Base-by-base conservation (phyloP, 2,113 vertebrate species). In the Anthoscopus minutus region DNA sequence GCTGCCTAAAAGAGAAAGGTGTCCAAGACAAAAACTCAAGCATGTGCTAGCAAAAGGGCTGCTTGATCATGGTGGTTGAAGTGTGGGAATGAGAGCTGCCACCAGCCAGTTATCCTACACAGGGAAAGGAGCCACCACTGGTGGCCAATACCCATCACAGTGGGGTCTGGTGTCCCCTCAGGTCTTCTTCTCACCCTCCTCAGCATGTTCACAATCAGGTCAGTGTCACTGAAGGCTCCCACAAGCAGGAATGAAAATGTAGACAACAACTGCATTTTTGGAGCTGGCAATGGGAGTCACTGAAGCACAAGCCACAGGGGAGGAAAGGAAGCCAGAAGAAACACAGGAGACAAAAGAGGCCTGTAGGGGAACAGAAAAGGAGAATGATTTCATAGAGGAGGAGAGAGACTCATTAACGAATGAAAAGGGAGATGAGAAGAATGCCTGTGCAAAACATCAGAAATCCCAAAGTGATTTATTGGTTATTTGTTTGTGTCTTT, bases 81-180 rank as follows among this genome's bases (percentile, higher is more conserved):
- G 13, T 9, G 15, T 53, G 25, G 28, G 31, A 78, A 15, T 3
- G 18, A 51, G 37, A 25, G 11, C 37, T 81, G 37, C 54, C 28
- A 16, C 33, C 64, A 89, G 67, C 18, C 14, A 13, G 42, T 66
- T 69, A 13, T 11, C 13, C 74, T 21, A 19, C 10, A 5, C 2
- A 40, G 31, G 50, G 33, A 30, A 42, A 72, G 54, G 24, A 50
- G 37, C 6, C 0, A 0, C 25, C 47, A 21, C 17, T 6, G 0
- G 10, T 2, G 0, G 20, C 33, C 44, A 84, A n/a, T 1, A 0
- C 31, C 51, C 35, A 8, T 72, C 15, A 2, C 33, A 10, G 12
- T 4, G 31, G 38, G 21, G 11, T 30, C 56, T 78, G 33, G 56
- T 10, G 5, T 20, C 8, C 38, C 38, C 71, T 71, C 47, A 38